A percentile compares a stretch with the other conserved stretches of the same genome.
Conservation (phyloP, 2,888 invertebrate species). For the Molanna angustata region DNA sequence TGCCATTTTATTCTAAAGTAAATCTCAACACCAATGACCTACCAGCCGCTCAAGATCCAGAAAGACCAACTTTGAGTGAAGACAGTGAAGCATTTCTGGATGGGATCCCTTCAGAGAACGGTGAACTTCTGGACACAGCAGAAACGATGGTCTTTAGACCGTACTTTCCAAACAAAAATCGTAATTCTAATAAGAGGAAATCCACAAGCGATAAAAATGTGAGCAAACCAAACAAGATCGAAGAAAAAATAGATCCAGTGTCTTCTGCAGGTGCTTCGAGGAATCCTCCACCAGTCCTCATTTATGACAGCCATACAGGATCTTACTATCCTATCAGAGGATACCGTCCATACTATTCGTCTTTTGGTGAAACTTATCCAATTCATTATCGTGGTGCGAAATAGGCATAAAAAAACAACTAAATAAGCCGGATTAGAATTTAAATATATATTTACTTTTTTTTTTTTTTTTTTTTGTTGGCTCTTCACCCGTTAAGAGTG, state of each 20-base stretch:
- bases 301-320: constrained; percentile 23
- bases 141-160: constrained; percentile 31
- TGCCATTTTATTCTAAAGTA: too few relatives aligned
- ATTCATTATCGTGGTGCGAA: neutral
- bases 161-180: constrained; percentile 24
- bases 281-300: constrained; percentile 22
- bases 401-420: too few relatives aligned
- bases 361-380: constrained; percentile 5
- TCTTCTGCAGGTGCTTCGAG: neutral
- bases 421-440: too few relatives aligned
- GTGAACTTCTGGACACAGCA: constrained; percentile 27
- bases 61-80: too few relatives aligned
- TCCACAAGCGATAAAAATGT: constrained; percentile 23
- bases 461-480: too few relatives aligned
- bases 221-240: constrained; percentile 3
- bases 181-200: constrained; percentile 17
- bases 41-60: too few relatives aligned
- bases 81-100: too few relatives aligned
- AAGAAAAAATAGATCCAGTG: neutral
- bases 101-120: too few relatives aligned
- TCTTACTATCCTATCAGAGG: constrained; percentile 20
- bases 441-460: too few relatives aligned
- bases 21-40: too few relatives aligned
- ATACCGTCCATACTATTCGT: neutral
- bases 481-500: too few relatives aligned